phyloP scores from a whole-genome alignment of 2,888 invertebrate genomes.

The Philhelius pedissequus region DNA sequence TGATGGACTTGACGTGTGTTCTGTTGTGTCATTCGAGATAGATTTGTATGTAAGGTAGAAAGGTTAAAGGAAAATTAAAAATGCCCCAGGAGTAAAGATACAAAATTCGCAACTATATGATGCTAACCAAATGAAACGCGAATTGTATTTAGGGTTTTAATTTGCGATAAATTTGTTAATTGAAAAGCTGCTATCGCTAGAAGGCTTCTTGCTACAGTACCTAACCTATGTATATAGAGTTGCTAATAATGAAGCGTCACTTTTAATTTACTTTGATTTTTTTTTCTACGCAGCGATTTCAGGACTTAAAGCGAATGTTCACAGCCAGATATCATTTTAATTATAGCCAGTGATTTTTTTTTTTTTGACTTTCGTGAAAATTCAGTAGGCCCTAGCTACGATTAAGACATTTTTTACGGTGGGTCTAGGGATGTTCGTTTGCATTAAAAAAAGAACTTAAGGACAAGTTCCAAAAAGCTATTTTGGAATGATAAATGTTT shows the following conservation, averaged over 20 bases:
- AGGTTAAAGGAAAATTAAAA: conserved; percentile 46
- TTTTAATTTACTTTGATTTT: conserved; percentile 23
- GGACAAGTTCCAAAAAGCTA: no score
- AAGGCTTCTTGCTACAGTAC: neutral
- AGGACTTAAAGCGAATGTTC: neutral
- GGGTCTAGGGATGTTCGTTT: no score
- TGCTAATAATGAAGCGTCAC: conserved; percentile 19
- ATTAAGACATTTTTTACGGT: no score
- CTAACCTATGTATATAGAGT: no score
- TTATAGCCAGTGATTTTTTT: neutral
- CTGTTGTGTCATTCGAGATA: neutral
- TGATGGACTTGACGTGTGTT: conserved; percentile 17
- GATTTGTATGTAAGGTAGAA: no score
- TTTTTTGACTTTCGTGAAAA: no score
- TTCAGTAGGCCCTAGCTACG: no score
- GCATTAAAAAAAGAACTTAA: no score
- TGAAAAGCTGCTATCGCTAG: conserved; percentile 46
- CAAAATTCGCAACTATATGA: neutral
- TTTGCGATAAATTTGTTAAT: conserved; percentile 58
- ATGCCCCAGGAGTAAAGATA: conserved; percentile 30
- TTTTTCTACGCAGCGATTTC: neutral
- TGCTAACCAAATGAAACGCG: neutral
- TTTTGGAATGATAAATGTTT: no score
- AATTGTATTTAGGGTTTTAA: conserved; percentile 39
- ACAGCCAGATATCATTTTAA: neutral